Base-by-base conservation (phyloP, 2,113 vertebrate species). In the Otocyon megalotis region DNA sequence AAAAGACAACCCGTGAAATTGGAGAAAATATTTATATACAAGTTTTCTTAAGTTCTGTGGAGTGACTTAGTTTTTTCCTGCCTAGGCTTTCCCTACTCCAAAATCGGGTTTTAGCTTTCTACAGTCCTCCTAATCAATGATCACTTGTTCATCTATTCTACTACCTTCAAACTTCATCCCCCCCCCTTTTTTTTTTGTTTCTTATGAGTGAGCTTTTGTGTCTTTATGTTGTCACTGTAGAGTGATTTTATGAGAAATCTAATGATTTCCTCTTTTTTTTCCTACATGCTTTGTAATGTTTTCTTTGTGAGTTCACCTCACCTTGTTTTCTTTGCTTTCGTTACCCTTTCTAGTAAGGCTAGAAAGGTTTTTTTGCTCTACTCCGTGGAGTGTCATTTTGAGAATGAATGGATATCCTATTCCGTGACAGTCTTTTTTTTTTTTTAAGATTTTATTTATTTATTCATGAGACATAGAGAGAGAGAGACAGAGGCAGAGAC, bases 251-350 rank as follows among this genome's bases (percentile, higher is more conserved):
- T 76, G 72, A 76, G 24, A 87, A 81, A 81, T 92, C 62, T 8
- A 86, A 10, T 63, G 37, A n/a, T 62, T 86, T 28, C 80, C 86
- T 81, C 26, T 67, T 93, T 85, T 76, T 90, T 72, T 54, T 89
- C 54, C 15, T 9, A 62, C 35, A 5, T 92, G 30, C 35, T 82
- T 86, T 86, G 37, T 79, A 77, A 48, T 58, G 56, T 91, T 58
- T 48, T 90, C 62, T 86, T 56, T 58, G 20, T 92, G 65, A 88
- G 17, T n/a, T 88, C 56, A 81, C 2, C 63, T 62, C 71, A 9
- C 17, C 62, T 91, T 93, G 4, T 37, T 30, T 32, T 13, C 37
- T 72, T 35, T 71, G 20, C 4, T 50, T 69, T 1, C 50, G 37
- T 12, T 43, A 48, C 20, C 15, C n/a, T 72, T 71, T 53, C 79